Evolutionary conservation across 2,113 vertebrate species (phyloP).

Genomic region (Theropithecus gelada): DNA sequence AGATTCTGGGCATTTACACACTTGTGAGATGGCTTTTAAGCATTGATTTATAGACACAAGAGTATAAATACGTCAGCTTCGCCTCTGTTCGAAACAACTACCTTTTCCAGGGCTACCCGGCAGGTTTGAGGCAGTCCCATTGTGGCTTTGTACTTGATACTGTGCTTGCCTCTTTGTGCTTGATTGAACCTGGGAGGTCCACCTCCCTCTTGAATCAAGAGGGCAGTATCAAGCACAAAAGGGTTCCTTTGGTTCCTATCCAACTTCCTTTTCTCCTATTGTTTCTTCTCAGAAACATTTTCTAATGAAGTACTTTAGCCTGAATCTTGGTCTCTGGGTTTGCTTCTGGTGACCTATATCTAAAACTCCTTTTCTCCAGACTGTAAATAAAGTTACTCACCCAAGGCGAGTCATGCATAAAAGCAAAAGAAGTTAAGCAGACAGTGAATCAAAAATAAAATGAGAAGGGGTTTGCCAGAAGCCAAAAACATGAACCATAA

Average conservation of each 20-base stretch:
- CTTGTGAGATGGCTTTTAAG: neutral
- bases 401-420: neutral
- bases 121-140: too few species aligned
- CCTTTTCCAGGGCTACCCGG: neutral
- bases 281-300: neutral
- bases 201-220: too few species aligned
- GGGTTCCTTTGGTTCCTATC: neutral
- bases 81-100: neutral
- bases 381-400: neutral
- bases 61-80: neutral
- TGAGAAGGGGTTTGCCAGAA: slow-evolving; percentile 2
- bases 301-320: neutral
- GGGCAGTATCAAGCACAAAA: too few species aligned
- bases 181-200: too few species aligned
- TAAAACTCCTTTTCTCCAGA: neutral
- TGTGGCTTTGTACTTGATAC: neutral
- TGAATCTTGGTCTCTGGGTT: neutral
- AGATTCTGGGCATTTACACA: too few species aligned
- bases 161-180: too few species aligned
- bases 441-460: slow-evolving; percentile 25
- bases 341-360: neutral
- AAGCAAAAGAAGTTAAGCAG: neutral
- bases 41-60: neutral
- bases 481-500: neutral
- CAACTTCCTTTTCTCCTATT: neutral